Conservation (phyloP, 2,888 invertebrate genomes). For the Tubulanus polymorphus region DNA sequence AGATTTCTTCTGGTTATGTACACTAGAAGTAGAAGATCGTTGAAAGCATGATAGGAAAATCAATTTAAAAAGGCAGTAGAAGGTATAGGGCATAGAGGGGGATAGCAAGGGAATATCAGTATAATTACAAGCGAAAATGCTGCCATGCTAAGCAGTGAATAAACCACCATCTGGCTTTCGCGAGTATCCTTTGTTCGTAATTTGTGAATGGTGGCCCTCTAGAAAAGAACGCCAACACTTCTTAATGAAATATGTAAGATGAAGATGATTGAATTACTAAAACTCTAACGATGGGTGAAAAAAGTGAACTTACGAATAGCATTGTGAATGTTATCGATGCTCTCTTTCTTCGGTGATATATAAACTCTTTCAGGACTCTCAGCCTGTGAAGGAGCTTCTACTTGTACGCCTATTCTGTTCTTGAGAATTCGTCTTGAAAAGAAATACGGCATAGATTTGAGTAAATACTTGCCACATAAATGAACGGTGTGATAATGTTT, state of each 20-base stretch:
- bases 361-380: conserved; percentile 45
- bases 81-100: no score
- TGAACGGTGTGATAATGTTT: not conserved
- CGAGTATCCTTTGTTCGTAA: conserved; percentile 52
- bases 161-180: conserved; percentile 54
- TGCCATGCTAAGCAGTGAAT: conserved; percentile 36
- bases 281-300: no score
- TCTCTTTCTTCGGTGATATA: conserved; percentile 37
- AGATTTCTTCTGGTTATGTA: no score
- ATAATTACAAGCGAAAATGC: no score
- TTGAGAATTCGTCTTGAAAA: conserved; percentile 46
- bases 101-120: no score
- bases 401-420: conserved; percentile 39
- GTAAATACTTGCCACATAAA: not conserved
- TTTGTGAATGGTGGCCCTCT: conserved; percentile 53
- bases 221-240: conserved; percentile 29
- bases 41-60: no score
- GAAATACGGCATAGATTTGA: not conserved
- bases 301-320: conserved; percentile 51
- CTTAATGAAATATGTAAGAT: no score
- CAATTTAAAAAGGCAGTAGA: no score
- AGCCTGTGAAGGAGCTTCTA: conserved; percentile 30
- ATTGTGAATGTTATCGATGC: conserved; percentile 46
- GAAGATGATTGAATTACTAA: no score
- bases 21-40: no score